phyloP scores from a whole-genome alignment of 2,888 invertebrate species.

The Dryomyza anilis region DNA sequence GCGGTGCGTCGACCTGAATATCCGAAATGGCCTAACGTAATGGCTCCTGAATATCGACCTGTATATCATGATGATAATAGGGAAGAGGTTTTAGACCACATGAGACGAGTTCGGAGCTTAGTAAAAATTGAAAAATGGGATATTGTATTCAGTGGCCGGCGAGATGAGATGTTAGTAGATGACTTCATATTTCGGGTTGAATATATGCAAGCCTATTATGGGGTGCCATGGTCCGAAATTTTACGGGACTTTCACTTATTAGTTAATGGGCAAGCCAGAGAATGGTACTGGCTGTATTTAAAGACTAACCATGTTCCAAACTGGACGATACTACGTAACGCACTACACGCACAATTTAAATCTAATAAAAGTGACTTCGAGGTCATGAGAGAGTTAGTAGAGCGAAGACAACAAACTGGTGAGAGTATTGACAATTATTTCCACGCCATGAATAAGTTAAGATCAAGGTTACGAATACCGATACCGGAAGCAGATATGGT shows the following conservation, averaged over 20 bases:
- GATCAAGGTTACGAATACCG: conserved; percentile 1
- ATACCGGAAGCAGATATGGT: conserved; percentile 17
- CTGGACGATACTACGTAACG: neutral
- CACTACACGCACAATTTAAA: neutral
- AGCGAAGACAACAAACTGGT: neutral
- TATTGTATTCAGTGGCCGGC: neutral
- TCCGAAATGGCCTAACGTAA: neutral
- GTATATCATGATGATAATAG: neutral
- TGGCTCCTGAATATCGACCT: neutral
- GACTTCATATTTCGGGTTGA: conserved; percentile 20
- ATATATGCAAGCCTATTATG: neutral
- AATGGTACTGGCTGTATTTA: conserved; percentile 18
- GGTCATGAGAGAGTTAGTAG: conserved; percentile 7
- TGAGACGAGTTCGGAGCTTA: neutral
- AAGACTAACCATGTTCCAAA: neutral
- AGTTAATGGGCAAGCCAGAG: neutral
- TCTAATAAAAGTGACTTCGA: conserved; percentile 10
- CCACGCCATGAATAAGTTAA: conserved; percentile 10
- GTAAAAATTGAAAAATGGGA: conserved; percentile 5
- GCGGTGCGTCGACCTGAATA: neutral
- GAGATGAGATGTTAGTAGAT: neutral
- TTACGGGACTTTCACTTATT: conserved; percentile 11
- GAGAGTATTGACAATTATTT: conserved; percentile 8
- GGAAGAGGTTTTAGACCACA: neutral
- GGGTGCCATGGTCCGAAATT: neutral